A percentile compares a stretch with the other conserved stretches of the same genome.
Conservation (phyloP, 2,113 vertebrate species). For the Pipa parva region DNA sequence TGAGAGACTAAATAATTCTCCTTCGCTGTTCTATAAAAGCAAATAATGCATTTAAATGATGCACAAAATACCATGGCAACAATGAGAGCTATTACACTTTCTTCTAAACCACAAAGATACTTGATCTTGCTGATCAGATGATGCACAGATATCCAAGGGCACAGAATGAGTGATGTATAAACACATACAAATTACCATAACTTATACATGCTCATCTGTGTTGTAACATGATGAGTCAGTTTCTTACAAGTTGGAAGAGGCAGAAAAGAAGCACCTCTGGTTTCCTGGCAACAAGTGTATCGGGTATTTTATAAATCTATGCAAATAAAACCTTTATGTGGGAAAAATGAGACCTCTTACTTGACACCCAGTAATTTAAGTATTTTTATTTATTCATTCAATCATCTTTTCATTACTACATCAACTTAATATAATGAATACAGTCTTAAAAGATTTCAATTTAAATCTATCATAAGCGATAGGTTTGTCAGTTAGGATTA, state of each 20-base stretch:
- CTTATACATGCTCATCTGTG: slow-evolving; percentile 22
- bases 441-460: too few species aligned
- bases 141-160: neutral
- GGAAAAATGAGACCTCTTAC: slow-evolving; percentile 7
- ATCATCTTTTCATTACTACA: neutral
- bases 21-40: too few species aligned
- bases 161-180: slow-evolving; percentile 4
- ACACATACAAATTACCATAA: slow-evolving; percentile 15
- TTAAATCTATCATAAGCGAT: too few species aligned
- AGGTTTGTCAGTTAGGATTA: too few species aligned
- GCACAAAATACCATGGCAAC: neutral
- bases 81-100: neutral
- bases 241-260: slow-evolving; percentile 23
- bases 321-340: slow-evolving; percentile 33
- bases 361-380: neutral
- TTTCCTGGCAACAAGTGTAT: slow-evolving; percentile 40
- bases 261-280: slow-evolving; percentile 16
- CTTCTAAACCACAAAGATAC: neutral
- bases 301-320: slow-evolving; percentile 28
- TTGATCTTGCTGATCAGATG: neutral
- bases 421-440: too few species aligned
- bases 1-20: too few species aligned
- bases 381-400: neutral
- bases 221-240: slow-evolving; percentile 34
- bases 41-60: neutral